These are phyloP conservation scores for Drosophila repletoides DNA, from an alignment of 1,140 invertebrate species.

Conservation along the genomic window DNA sequence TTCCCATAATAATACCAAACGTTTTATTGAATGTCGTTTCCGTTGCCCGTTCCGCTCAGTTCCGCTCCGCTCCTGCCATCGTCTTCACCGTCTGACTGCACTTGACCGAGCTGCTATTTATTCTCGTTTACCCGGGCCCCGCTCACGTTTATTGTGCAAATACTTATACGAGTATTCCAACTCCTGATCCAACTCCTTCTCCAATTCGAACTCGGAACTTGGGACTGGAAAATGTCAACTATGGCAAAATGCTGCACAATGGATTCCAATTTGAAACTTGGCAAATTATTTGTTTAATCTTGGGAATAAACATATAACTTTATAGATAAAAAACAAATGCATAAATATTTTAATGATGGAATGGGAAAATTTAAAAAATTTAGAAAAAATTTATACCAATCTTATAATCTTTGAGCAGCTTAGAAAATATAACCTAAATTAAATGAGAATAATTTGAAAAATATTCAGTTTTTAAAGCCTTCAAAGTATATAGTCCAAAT, in stretches of 20 bases:
- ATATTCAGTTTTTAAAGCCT: not conserved
- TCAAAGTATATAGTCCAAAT: too few relatives aligned
- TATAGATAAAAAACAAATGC: not conserved
- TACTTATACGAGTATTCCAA: too few relatives aligned
- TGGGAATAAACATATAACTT: not conserved
- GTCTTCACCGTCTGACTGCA: conserved; percentile 28
- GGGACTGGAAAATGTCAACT: conserved; percentile 60
- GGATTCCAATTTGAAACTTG: conserved; percentile 11
- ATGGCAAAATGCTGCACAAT: conserved; percentile 19
- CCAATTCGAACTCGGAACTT: too few relatives aligned
- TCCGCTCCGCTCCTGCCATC: conserved; percentile 2
- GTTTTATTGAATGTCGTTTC: conserved; percentile 74
- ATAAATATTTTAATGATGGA: too few relatives aligned
- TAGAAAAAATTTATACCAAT: not conserved
- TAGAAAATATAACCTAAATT: not conserved
- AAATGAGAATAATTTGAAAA: not conserved
- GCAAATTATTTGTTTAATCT: conserved; percentile 21
- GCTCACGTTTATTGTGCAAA: conserved; percentile 57
- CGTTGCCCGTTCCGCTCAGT: conserved; percentile 20
- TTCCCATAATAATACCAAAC: conserved; percentile 65
- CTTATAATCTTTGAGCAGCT: too few relatives aligned
- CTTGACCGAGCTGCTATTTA: conserved; percentile 35
- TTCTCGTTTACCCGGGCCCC: not conserved
- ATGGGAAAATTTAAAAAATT: not conserved
- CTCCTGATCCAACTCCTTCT: too few relatives aligned